phyloP scores from a whole-genome alignment of 2,113 vertebrate species.

The Phodopus roborovskii region DNA sequence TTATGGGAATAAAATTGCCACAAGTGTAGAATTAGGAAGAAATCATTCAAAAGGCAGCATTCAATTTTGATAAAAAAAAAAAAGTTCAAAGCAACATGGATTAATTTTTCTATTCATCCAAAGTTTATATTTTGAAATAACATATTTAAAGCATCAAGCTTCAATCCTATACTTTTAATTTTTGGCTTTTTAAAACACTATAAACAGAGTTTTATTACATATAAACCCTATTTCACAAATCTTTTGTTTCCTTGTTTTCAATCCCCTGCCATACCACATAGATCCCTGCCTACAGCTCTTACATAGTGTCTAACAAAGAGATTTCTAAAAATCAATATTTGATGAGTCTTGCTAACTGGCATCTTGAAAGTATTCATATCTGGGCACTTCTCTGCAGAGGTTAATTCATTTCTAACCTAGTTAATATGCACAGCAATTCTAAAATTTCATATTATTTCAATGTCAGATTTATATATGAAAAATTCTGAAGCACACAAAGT shows the following conservation, averaged over 20 bases:
- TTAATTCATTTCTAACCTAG: constrained; percentile 7
- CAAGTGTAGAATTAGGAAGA: constrained; percentile 44
- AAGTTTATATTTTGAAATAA: constrained; percentile 57
- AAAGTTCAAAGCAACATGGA: constrained; percentile 57
- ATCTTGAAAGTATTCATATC: neutral
- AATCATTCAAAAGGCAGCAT: constrained; percentile 55
- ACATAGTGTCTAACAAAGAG: neutral
- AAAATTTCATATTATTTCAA: neutral
- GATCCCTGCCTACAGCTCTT: neutral
- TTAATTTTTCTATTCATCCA: constrained; percentile 43
- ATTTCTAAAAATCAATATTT: neutral
- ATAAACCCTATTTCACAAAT: neutral
- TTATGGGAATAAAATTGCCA: constrained; percentile 43
- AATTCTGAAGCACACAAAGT: neutral
- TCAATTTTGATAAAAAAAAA: constrained; percentile 52
- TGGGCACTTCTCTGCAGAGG: neutral
- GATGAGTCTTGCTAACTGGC: neutral
- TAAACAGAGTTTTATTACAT: neutral
- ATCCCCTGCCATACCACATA: neutral
- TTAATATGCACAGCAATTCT: neutral
- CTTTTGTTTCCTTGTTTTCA: constrained; percentile 9
- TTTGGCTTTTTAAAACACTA: constrained; percentile 10
- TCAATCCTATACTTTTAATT: constrained; percentile 58
- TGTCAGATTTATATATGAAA: constrained; percentile 29
- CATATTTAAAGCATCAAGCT: constrained; percentile 58